Evolutionary conservation across 2,797 vertebrate species (phyloP).

Genomic region (Tarsius wallacei): DNA sequence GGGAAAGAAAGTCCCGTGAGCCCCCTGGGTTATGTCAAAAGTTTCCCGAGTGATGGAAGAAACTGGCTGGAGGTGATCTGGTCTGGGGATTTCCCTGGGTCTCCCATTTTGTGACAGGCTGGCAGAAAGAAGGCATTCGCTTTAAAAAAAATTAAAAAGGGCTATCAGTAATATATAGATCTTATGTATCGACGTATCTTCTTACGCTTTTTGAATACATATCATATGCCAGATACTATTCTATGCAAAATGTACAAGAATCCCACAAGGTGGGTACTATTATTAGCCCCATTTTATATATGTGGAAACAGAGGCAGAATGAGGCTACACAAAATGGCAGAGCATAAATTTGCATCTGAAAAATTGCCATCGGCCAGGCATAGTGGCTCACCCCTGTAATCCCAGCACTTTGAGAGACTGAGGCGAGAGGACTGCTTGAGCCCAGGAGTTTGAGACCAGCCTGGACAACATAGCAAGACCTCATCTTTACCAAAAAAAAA

Average conservation of each 20-base stretch:
- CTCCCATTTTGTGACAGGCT: not conserved
- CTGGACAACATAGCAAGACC: no score
- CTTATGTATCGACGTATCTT: not conserved
- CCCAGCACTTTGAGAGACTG: no score
- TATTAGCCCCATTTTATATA: not conserved
- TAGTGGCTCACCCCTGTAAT: no score
- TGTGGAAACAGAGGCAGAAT: not conserved
- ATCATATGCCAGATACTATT: not conserved
- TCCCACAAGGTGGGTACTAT: not conserved
- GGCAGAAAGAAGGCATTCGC: not conserved
- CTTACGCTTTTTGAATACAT: not conserved
- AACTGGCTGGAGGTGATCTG: not conserved
- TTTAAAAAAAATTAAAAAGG: not conserved
- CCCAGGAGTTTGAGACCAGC: no score
- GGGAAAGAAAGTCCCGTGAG: not conserved
- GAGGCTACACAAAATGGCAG: not conserved
- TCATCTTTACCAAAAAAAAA: no score
- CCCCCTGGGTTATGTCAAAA: not conserved
- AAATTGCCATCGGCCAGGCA: not conserved
- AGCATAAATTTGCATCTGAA: not conserved
- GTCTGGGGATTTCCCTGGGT: not conserved
- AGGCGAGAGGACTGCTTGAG: no score
- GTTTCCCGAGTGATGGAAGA: not conserved
- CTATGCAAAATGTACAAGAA: not conserved
- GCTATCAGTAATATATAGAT: not conserved